phyloP scores from a whole-genome alignment of 2,888 invertebrate species.

The Coelopa pilipes region DNA sequence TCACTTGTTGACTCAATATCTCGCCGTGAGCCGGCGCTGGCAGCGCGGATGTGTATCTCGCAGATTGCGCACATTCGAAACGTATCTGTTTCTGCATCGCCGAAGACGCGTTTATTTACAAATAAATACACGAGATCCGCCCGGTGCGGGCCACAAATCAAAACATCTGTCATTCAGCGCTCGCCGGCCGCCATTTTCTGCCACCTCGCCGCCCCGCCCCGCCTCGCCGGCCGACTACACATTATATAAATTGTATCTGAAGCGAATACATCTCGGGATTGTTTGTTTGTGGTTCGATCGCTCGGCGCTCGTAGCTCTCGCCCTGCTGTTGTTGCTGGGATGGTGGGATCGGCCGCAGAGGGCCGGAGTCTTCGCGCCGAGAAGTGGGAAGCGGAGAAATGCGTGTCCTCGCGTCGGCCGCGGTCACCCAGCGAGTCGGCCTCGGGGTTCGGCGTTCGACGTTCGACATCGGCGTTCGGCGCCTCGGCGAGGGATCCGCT shows the following conservation, averaged over 20 bases:
- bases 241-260: slow-evolving; percentile 61
- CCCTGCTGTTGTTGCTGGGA: no score
- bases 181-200: slow-evolving; percentile 14
- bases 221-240: slow-evolving; percentile 56
- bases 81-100: slow-evolving; percentile 30
- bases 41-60: slow-evolving; percentile 19
- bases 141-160: slow-evolving; percentile 50
- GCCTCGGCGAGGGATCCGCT: slow-evolving; percentile 57
- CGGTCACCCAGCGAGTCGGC: background rate
- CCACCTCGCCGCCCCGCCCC: slow-evolving; percentile 11
- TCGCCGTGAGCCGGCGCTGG: background rate
- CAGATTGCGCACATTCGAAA: slow-evolving; percentile 20
- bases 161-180: slow-evolving; percentile 62
- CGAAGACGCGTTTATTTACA: slow-evolving; percentile 24
- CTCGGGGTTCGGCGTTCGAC: slow-evolving; percentile 42
- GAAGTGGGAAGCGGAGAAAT: slow-evolving; percentile 11
- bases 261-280: slow-evolving; percentile 55
- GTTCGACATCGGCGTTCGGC: slow-evolving; percentile 46
- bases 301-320: no score
- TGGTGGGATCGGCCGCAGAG: no score
- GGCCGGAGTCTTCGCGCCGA: background rate
- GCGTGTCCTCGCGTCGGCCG: slow-evolving; percentile 12
- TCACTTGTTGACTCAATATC: slow-evolving; percentile 57
- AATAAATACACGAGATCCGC: slow-evolving; percentile 19
- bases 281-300: slow-evolving; percentile 43